Base-by-base conservation (phyloP, 2,113 vertebrate species). In the Bubo scandiacus region DNA sequence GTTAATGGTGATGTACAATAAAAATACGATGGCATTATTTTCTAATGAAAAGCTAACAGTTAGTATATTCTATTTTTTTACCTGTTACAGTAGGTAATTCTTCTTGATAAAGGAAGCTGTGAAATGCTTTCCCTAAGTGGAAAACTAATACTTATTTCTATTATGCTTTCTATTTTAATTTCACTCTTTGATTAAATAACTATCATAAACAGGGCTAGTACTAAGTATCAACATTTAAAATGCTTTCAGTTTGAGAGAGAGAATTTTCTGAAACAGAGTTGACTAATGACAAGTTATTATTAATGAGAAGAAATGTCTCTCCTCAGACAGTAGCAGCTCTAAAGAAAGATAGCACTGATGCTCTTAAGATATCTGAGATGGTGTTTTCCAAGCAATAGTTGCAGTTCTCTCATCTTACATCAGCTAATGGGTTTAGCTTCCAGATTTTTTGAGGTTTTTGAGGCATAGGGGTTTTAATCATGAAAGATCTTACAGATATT, bases 101-200 rank as follows among this genome's bases (percentile, higher is more conserved):
- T 84, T 90, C 83, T 55, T 86, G 34, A 88, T 45, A 61, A 87
- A 81, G 42, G 90, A 96, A 88, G 82, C 57, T 77, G 95, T 26
- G 80, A 97, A 97, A 94, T 97, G 74, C 54, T 84, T 95, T 70
- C 94, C 95, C 94, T 96, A 82, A 87, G 63, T 7, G 62, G 94
- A 96, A 91, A 81, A 70, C 23, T 18, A 83, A 36, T 42, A 49
- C 36, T 52, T 52, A 40, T 18, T 72, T 87, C 26, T 84, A 40
- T 66, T 54, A 40, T 40, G 29, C 25, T 11, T 70, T 70, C 30
- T 61, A 36, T 61, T 43, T 55, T 58, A 2, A 26, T 63, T 72
- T 71, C 30, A 59, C 36, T 59, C n/a, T 77, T 49, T 16, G 6
- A 43, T 17, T 43, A 43, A 43, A 30, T 15, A 67, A 42, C 9